Conservation (phyloP, 2,888 invertebrate genomes). For the Lasioglossum leucozonium region DNA sequence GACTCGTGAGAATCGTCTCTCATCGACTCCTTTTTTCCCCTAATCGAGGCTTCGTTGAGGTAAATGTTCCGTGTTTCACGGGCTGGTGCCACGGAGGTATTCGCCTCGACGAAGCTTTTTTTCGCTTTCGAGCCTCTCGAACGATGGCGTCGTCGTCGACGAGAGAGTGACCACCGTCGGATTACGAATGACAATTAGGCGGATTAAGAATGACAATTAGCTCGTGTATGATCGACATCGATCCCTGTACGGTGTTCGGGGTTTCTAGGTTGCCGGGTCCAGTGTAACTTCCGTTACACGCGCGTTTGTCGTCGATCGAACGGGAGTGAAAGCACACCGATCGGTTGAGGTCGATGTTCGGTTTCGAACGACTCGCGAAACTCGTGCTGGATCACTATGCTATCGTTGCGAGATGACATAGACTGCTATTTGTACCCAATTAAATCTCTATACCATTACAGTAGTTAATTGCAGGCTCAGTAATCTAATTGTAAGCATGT, state of each 20-base stretch:
- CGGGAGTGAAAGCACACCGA: constrained; percentile 68
- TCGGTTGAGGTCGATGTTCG: constrained; percentile 10
- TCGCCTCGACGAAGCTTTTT: constrained; percentile 21
- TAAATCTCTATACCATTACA: not conserved
- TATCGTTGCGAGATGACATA: not conserved
- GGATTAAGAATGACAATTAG: constrained; percentile 57
- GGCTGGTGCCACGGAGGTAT: constrained; percentile 27
- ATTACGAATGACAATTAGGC: not conserved
- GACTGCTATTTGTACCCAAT: not conserved
- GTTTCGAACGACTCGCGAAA: not conserved
- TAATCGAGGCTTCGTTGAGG: not conserved
- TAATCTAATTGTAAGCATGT: no score
- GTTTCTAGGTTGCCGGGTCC: constrained; percentile 82
- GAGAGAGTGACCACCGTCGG: constrained; percentile 40
- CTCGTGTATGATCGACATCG: constrained; percentile 51
- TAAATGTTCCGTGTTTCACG: constrained; percentile 49
- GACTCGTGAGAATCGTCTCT: not conserved
- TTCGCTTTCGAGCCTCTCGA: constrained; percentile 62
- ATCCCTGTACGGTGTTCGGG: constrained; percentile 71
- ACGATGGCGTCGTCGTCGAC: constrained; percentile 25
- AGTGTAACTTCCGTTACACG: constrained; percentile 78
- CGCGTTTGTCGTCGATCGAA: constrained; percentile 42
- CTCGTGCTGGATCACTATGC: not conserved
- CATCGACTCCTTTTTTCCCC: constrained; percentile 11
- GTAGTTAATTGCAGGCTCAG: not conserved